These are phyloP conservation scores for Drosophila ficusphila DNA, from an alignment of 1,140 invertebrate species.

Conservation along the genomic window DNA sequence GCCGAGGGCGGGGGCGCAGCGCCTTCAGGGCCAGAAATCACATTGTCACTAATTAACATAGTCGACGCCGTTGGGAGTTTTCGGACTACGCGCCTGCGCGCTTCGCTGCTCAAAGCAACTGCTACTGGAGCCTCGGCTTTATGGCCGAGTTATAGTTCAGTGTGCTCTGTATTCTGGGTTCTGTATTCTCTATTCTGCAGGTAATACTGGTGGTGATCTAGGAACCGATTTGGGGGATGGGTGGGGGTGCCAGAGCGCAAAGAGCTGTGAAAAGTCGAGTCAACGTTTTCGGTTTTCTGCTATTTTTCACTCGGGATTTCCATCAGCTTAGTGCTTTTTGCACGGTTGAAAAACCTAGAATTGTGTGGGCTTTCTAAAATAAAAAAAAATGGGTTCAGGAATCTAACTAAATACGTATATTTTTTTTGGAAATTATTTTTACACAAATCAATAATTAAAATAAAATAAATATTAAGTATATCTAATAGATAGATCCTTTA, in stretches of 20 bases:
- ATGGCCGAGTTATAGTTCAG: background rate
- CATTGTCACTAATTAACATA: conserved; percentile 81
- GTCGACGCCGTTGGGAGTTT: conserved; percentile 60
- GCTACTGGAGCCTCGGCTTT: conserved; percentile 30
- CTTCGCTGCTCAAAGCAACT: conserved; percentile 66
- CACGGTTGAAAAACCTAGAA: conserved; percentile 52
- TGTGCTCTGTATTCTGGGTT: no score
- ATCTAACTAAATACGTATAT: no score
- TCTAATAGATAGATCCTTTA: no score
- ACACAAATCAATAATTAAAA: no score
- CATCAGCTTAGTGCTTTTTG: conserved; percentile 22
- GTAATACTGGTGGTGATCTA: conserved; percentile 1
- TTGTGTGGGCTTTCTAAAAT: conserved; percentile 5
- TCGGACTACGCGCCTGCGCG: conserved; percentile 73
- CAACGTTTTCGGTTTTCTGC: conserved; percentile 67
- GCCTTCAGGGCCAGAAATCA: conserved; percentile 74
- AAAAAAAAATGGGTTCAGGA: background rate
- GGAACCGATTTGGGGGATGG: background rate
- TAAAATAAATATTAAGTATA: no score
- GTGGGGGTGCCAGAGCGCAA: conserved; percentile 61
- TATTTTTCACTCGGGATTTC: conserved; percentile 3
- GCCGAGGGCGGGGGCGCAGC: conserved; percentile 23
- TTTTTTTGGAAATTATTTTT: no score
- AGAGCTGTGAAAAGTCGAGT: conserved; percentile 75
- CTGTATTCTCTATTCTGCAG: conserved; percentile 20